These are phyloP conservation scores for Macquaria australasica DNA, from an alignment of 2,113 vertebrate genomes.

Conservation along the genomic window DNA sequence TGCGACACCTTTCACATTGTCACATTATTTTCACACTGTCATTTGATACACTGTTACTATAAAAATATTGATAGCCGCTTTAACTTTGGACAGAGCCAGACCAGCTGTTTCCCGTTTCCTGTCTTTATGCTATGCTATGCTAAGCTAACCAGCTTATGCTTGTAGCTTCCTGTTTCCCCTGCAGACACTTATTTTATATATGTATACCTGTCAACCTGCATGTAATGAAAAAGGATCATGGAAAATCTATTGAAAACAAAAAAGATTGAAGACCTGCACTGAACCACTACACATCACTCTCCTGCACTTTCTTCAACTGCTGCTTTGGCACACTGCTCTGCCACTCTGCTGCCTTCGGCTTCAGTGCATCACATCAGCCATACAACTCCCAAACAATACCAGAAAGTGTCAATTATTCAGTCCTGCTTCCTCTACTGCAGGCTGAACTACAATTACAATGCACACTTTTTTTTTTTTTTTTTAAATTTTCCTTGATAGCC, in stretches of 20 bases:
- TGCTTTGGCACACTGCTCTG: not conserved
- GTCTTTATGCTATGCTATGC: not conserved
- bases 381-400: not conserved
- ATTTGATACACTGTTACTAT: no score
- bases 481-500: not conserved
- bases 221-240: not conserved
- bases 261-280: not conserved
- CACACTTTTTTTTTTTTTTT: not conserved
- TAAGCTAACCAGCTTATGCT: not conserved
- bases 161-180: not conserved
- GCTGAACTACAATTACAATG: slow-evolving; percentile 1
- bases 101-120: not conserved
- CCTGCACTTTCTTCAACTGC: not conserved
- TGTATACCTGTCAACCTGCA: not conserved
- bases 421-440: not conserved
- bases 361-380: not conserved
- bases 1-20: not conserved
- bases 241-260: not conserved
- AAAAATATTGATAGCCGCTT: not conserved
- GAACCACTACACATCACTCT: not conserved
- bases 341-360: not conserved
- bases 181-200: not conserved
- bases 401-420: not conserved
- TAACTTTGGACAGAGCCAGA: not conserved
- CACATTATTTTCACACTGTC: not conserved